Evolutionary conservation across 1,140 invertebrate genomes (phyloP).

Genomic region (Coboldia fuscipes): DNA sequence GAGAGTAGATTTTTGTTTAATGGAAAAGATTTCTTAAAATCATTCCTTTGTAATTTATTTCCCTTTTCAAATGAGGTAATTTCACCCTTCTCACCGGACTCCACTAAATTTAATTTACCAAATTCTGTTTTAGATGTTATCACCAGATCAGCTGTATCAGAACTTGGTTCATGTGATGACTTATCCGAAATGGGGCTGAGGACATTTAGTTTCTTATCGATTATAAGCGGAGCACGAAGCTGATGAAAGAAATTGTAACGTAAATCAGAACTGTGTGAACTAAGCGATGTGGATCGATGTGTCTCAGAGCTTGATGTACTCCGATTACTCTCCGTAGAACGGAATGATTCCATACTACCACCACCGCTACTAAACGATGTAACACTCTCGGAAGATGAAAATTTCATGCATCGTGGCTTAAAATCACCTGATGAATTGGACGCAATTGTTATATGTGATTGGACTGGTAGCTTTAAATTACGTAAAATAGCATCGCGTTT

Average conservation of each 20-base stretch:
- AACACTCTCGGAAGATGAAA: conserved; percentile 68
- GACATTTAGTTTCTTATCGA: conserved; percentile 56
- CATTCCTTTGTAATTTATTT: too few species aligned
- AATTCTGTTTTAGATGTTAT: too few species aligned
- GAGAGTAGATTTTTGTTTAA: too few species aligned
- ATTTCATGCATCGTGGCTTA: conserved; percentile 33
- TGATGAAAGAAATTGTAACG: conserved; percentile 33
- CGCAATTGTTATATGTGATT: background rate
- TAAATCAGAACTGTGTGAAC: conserved; percentile 64
- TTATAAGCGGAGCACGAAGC: conserved; percentile 35
- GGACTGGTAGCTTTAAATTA: background rate
- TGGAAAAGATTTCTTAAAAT: too few species aligned
- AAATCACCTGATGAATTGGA: conserved; percentile 24
- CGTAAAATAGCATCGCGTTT: conserved; percentile 13
- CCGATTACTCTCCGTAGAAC: conserved; percentile 60
- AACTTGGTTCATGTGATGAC: conserved; percentile 65
- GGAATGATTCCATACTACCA: conserved; percentile 61
- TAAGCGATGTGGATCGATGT: conserved; percentile 51
- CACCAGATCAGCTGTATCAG: conserved; percentile 53
- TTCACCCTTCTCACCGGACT: too few species aligned
- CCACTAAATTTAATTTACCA: too few species aligned
- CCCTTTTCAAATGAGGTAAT: too few species aligned
- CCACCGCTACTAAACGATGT: conserved; percentile 63
- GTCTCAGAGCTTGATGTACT: conserved; percentile 62
- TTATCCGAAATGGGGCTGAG: conserved; percentile 77